Evolutionary conservation across 2,113 vertebrate species (phyloP), one percentile per base, ranked within the genome.

Genomic region (Agapornis roseicollis): DNA sequence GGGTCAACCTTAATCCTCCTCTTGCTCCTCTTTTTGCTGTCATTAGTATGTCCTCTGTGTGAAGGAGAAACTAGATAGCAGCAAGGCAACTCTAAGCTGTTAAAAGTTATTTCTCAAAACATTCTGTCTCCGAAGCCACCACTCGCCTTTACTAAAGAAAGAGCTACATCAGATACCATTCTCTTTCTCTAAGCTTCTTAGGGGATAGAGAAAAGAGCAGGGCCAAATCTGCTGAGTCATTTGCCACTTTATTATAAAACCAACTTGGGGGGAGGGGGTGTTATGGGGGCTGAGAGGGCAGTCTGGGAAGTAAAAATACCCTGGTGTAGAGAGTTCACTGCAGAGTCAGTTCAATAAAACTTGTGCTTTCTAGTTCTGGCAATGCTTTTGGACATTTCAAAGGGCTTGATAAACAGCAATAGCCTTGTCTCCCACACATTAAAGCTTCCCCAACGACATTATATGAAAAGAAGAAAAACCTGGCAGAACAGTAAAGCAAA

Each of bases 351-450:
- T 97, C 90, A 97, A 96, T 93, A 97, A 96, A 97, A 95, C 56
- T 50, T 89, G 74, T 4, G 31, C 88, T 96, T 95, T 95, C 70
- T 63, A 33, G 87, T 71, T 83, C 94, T 94, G 82, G 95, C 97
- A 96, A 94, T 80, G 96, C 63, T 14, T 91, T 41, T 94, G 76
- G 90, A 97, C 92, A 58, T 98, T 98, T 98, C 96, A 97, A 97
- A 98, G 98, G 80, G 77, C 85, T 95, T 97, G 98, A 98, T 98
- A 98, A 98, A 97, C 93, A 98, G 97, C 95, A 87, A 97, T 82
- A 94, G 96, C 97, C 97, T 97, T 93, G 94, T 97, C 97, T 98
- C 98, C 97, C 97, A 97, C 98, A 97, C 96, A 95, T 80, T 84
- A 94, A 95, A 80, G 91, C 71, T 95, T 92, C 96, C 80, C 95